Evolutionary conservation across 2,113 vertebrate species (phyloP).

Genomic region (Condylura cristata): DNA sequence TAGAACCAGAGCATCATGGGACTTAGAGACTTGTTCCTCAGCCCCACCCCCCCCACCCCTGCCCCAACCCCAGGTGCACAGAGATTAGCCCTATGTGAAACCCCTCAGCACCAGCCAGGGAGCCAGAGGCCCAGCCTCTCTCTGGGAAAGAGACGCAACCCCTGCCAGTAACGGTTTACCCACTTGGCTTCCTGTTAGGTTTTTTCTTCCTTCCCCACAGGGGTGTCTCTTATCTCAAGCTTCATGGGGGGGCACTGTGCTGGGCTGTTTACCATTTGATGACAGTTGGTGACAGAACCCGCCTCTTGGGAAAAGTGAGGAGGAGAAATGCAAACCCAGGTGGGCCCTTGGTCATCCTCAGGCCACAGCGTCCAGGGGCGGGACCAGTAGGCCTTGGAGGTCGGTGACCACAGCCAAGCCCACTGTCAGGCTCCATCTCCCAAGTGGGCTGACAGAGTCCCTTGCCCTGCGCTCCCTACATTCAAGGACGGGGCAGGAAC

Average conservation of each 20-base stretch:
- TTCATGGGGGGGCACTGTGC: slow-evolving; percentile 31
- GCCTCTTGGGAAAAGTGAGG: background rate
- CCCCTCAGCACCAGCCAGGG: background rate
- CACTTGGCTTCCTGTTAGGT: slow-evolving; percentile 75
- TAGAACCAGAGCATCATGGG: background rate
- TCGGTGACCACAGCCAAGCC: background rate
- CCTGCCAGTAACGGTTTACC: slow-evolving; percentile 65
- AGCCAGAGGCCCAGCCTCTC: background rate
- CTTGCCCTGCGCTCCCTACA: background rate
- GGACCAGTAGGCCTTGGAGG: background rate
- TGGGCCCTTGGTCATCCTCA: background rate
- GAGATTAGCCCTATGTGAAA: background rate
- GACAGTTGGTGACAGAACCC: slow-evolving; percentile 48
- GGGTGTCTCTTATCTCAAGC: slow-evolving; percentile 63
- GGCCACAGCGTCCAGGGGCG: background rate
- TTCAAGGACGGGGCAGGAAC: background rate
- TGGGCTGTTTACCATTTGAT: slow-evolving; percentile 44
- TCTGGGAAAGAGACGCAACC: background rate
- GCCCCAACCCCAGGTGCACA: background rate
- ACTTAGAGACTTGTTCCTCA: rapidly evolving
- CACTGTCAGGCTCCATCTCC: background rate
- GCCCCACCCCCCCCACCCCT: too few species aligned
- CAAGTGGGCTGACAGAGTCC: background rate
- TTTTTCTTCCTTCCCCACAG: slow-evolving; percentile 41
- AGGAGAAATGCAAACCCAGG: background rate